Evolutionary conservation across 2,888 invertebrate genomes (phyloP), one percentile per base, ranked within the genome.

Genomic region (Diachrysia chrysitis): DNA sequence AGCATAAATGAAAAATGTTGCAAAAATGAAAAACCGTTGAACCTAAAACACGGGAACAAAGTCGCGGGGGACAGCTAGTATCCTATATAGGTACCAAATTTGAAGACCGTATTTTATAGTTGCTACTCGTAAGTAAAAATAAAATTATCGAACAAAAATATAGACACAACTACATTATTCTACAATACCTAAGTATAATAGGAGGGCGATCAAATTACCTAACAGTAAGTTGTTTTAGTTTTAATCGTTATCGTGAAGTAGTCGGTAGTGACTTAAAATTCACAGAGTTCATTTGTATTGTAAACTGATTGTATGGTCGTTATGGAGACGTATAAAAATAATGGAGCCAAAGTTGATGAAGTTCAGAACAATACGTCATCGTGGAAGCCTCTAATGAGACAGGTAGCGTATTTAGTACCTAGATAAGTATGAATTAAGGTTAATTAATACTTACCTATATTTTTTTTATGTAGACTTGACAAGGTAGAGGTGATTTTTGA

Each of bases 311-410:
- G 9, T 23, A 16, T 32, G 14, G 23, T 7, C 2, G 29, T 3
- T 23, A 71, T 66, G 56, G 48, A 25, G 16, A n/a, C 46, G 21
- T 32, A 46, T 57, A 58, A 58, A 42, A 57, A 67, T 51, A 66
- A 67, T 57, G 63, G 51, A 66, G 63, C 58, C 10, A 61, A 63
- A 56, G 60, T 65, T 73, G 73, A 78, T 61, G 66, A 64, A 21
- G 55, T 61, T 57, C 48, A 14, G 58, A 63, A 69, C 63, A 76
- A 69, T 66, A 63, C 46, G 9, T 51, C 76, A 29, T 60, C 63
- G 46, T 69, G 66, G 66, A 71, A 66, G 56, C 70, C 63, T 58
- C 60, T 80, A 71, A 61, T 80, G 62, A 73, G 78, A 73, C 61
- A 64, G 69, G 65, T 76, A 59, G n/a, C 10, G 19, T 59, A 58